Evolutionary conservation across 2,797 vertebrate genomes (phyloP).

Genomic region (Prionace glauca): DNA sequence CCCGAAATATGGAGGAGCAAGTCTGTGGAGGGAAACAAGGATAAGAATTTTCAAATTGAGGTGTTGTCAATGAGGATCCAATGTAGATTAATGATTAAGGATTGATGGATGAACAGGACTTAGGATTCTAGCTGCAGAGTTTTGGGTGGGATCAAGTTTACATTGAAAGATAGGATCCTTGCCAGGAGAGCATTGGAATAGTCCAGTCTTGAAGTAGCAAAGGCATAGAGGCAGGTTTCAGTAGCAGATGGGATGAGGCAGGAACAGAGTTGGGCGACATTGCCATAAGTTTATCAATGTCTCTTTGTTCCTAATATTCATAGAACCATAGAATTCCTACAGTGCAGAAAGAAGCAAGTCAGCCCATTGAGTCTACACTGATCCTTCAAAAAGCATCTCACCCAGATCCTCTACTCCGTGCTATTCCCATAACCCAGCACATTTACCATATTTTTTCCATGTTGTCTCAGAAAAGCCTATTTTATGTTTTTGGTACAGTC

Average conservation of each 20-base stretch:
- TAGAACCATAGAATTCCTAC: too few relatives aligned
- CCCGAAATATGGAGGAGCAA: not conserved
- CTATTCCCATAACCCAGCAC: too few relatives aligned
- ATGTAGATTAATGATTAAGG: too few relatives aligned
- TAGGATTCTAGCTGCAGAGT: too few relatives aligned
- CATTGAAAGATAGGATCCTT: not conserved
- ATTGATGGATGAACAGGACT: not conserved
- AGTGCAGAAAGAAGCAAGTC: too few relatives aligned
- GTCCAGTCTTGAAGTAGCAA: not conserved
- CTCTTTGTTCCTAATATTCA: not conserved
- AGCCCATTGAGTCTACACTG: too few relatives aligned
- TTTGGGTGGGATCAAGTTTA: too few relatives aligned
- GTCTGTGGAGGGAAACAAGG: not conserved
- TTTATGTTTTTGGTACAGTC: not conserved
- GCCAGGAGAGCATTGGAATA: not conserved
- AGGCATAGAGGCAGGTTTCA: not conserved
- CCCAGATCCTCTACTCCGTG: too few relatives aligned
- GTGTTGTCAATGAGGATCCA: not conserved
- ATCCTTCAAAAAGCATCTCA: too few relatives aligned
- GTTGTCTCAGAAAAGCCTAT: not conserved
- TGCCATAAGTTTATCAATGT: not conserved
- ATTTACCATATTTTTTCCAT: not conserved
- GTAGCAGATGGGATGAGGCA: not conserved
- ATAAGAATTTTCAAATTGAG: not conserved
- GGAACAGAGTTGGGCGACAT: not conserved